Evolutionary conservation across 2,113 vertebrate genomes (phyloP), one percentile per base, ranked within the genome.

Genomic region (Nesoenas mayeri): DNA sequence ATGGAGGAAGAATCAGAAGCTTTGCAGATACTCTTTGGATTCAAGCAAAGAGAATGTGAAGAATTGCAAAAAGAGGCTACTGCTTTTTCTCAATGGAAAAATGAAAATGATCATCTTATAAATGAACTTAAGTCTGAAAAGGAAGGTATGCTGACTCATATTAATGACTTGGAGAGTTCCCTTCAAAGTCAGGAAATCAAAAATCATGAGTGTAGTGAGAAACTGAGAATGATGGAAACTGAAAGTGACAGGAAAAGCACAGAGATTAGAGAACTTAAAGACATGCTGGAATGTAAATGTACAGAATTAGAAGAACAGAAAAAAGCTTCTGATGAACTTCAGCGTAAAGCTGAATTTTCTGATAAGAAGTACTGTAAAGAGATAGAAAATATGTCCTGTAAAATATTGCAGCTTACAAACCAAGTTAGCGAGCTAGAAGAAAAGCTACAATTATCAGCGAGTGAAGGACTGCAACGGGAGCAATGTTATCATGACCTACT

Each of bases 331-430:
- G 50, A 93, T 42, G 96, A 98, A 81, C 97, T 99, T n/a, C 97
- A 98, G 69, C 92, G 60, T 69, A 82, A 98, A 94, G 92, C 97
- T 6, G 96, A 97, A 57, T 96, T 96, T 85, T 97, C 97, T 13
- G 96, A 97, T 70, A 97, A 98, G 85, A 99, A 99, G 62, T 98
- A 99, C 47, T 57, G 75, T 78, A 99, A 99, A 96, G 98, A 99
- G 64, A 96, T 98, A 57, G 98, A 99, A 79, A 99, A 98, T 71
- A 97, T 98, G 79, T 93, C 96, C 11, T 83, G 97, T 74, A 98
- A 98, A 94, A 96, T 98, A 75, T 53, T 96, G 12, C 98, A 98
- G 70, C 97, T 99, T 7, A 97, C 97, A 18, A 93, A 74, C 51
- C 95, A 99, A 94, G 71, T 98, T 60, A 97, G 94, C 72, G 96